Percentiles rank a stretch among this genome's conserved stretches.
Evolutionary conservation across 2,797 vertebrate genomes (phyloP).

Genomic region (Malurus splendens): DNA sequence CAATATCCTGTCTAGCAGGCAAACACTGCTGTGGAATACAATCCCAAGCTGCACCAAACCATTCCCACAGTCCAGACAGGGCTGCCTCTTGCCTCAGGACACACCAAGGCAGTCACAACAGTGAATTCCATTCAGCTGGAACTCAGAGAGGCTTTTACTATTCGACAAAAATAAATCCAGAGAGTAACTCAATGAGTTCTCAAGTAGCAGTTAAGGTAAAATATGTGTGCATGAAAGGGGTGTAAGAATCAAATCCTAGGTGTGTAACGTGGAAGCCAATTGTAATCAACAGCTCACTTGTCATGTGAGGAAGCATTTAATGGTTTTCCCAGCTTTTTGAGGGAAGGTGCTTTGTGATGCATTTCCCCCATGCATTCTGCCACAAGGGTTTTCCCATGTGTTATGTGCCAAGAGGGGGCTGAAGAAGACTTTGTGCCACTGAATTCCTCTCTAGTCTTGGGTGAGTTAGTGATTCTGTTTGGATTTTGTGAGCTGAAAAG

Average conservation of each 20-base stretch:
- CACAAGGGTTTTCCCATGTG: not conserved
- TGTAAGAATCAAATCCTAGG: not conserved
- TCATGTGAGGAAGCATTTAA: not conserved
- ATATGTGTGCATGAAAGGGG: not conserved
- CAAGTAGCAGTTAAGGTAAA: not conserved
- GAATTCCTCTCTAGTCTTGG: not conserved
- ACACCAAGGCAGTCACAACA: not conserved
- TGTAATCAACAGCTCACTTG: not conserved
- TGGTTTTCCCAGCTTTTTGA: conserved; percentile 3
- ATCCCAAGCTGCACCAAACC: not conserved
- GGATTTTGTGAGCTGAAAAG: not conserved
- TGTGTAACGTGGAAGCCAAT: not conserved
- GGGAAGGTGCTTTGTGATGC: not conserved
- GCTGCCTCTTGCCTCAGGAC: not conserved
- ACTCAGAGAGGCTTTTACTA: not conserved
- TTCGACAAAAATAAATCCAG: conserved; percentile 5
- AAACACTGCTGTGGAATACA: not conserved
- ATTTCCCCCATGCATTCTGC: not conserved
- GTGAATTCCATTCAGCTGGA: conserved; percentile 25
- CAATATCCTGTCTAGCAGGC: not conserved
- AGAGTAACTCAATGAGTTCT: conserved; percentile 1
- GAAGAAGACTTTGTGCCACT: not conserved
- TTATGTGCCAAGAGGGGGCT: not conserved
- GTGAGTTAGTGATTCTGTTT: not conserved
- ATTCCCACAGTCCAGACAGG: not conserved